Evolutionary conservation across 2,888 invertebrate species (phyloP).

Genomic region (Polymixis lichenea): DNA sequence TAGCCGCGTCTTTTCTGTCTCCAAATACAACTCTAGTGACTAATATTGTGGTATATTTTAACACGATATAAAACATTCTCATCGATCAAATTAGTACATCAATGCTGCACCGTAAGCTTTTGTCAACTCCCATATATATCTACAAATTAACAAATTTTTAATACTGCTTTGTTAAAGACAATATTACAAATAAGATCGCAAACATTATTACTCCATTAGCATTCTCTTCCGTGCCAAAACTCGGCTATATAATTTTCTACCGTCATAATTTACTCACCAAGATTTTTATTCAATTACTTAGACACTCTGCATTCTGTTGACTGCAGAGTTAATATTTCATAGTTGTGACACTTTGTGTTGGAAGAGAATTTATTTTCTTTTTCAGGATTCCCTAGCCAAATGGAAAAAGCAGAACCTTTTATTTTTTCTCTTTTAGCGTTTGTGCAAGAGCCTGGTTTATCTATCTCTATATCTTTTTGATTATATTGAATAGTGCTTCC

Average conservation of each 20-base stretch:
- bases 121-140: background rate
- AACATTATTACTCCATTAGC: conserved; percentile 24
- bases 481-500: background rate
- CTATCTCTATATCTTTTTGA: background rate
- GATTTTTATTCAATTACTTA: conserved; percentile 71
- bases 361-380: conserved; percentile 48
- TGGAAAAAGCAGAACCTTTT: background rate
- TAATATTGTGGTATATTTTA: background rate
- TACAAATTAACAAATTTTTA: background rate
- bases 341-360: conserved; percentile 67
- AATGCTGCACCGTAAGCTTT: background rate
- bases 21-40: background rate
- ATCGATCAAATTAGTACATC: background rate
- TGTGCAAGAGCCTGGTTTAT: background rate
- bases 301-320: conserved; percentile 68
- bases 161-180: conserved; percentile 21
- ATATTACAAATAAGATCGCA: conserved; percentile 8
- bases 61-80: background rate
- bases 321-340: conserved; percentile 71
- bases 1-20: background rate
- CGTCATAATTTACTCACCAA: conserved; percentile 64
- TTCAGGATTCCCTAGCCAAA: conserved; percentile 23
- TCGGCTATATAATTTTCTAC: conserved; percentile 34
- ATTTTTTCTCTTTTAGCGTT: background rate
- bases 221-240: conserved; percentile 18